phyloP scores from a whole-genome alignment of 1,140 invertebrate genomes.

The Cydia splendana region DNA sequence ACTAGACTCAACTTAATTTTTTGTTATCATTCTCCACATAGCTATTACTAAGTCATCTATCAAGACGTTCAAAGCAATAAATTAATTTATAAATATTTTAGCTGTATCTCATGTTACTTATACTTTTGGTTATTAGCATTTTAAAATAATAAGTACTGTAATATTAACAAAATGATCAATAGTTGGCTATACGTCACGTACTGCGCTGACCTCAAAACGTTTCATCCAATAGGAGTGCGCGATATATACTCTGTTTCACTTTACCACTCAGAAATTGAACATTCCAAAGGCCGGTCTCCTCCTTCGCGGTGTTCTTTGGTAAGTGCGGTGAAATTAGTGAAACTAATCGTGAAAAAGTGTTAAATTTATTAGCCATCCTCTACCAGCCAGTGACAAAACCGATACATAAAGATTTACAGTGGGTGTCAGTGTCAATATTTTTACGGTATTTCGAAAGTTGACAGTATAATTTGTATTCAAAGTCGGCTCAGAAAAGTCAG shows the following conservation, averaged over 20 bases:
- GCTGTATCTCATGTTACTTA: too few species aligned
- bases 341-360: constrained; percentile 77
- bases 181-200: constrained; percentile 70
- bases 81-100: background rate
- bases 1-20: constrained; percentile 45
- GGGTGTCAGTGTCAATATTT: constrained; percentile 77
- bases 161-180: constrained; percentile 64
- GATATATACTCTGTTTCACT: constrained; percentile 73
- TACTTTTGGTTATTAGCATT: background rate
- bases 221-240: constrained; percentile 65
- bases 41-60: background rate
- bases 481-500: constrained; percentile 59
- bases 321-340: constrained; percentile 77
- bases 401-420: constrained; percentile 50
- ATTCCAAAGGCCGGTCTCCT: constrained; percentile 84
- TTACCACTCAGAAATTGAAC: constrained; percentile 81
- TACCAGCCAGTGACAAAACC: constrained; percentile 62
- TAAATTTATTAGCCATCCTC: constrained; percentile 60
- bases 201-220: constrained; percentile 42
- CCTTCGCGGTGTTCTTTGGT: constrained; percentile 83
- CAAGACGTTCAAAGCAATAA: background rate
- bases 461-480: constrained; percentile 48
- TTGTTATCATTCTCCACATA: constrained; percentile 14
- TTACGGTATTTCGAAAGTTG: constrained; percentile 65
- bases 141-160: constrained; percentile 53